Evolutionary conservation across 2,888 invertebrate genomes (phyloP), one percentile per base, ranked within the genome.

Genomic region (Drosophila siamana): DNA sequence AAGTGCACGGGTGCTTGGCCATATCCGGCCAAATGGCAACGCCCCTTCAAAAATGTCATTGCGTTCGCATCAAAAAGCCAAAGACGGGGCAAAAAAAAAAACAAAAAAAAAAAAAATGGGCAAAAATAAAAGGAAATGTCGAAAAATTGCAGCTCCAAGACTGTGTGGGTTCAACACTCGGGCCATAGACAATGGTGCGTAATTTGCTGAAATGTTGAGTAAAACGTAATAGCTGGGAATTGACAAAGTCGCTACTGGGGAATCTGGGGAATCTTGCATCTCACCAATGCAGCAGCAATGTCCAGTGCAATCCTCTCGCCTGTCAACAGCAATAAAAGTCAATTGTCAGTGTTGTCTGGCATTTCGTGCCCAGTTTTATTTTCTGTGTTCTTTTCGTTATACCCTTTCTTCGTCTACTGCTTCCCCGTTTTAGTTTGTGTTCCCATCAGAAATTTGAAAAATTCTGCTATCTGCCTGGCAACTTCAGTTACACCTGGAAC

Each of bases 301-400:
- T 19, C 54, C 43, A 43, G 43, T 43, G 54, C 54, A 54, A 54
- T 54, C 43, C 56, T 22, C 28, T 47, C 46, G 46, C 61, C 69
- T 78, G 78, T 88, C 88, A 79, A 54, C 77, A 71, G 88, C 82
- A 87, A 88, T 84, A 88, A 84, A 87, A 85, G 86, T 84, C 84
- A 79, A 84, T 88, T 84, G 88, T 88, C 86, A 74, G 72, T 68
- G 73, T 65, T 80, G 73, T 69, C 77, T 59, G 73, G 62, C 68
- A 73, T 80, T 76, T 54, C 80, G 51, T 51, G 64, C 50, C 43
- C 64, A 38, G 44, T 57, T 51, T 16, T 54, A 50, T 44, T 52
- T 56, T 24, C n/a, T n/a, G n/a, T 38, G 5, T 54, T 55, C 40
- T 44, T 55, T 16, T 33, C 33, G 30, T 30, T 30, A 30, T 38